Base-by-base conservation (phyloP, 2,113 vertebrate species). In the Halichoeres trimaculatus region DNA sequence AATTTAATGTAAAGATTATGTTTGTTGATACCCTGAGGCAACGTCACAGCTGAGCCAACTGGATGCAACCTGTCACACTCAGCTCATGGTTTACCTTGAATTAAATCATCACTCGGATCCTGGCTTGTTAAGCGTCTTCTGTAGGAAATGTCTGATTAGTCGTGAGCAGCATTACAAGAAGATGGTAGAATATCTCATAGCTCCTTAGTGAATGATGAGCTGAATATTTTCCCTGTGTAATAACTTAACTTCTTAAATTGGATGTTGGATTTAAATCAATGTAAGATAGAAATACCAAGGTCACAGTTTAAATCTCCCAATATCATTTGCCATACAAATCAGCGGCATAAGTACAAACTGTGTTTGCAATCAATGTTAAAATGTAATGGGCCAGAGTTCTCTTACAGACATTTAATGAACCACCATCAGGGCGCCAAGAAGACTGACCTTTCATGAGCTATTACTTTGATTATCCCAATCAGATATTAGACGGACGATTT, bases 11-110 rank as follows among this genome's bases (percentile, higher is more conserved):
- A 35, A 26, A 53, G 7, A 41, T 55, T 23, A 40, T 41, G 1
- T 77, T 50, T 62, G 47, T 59, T 30, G 10, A 41, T 52, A 26
- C 34, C 57, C 47, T 36, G 6, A 48, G 60, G 40, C 53, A 19
- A 10, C 26, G 40, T 23, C 53, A 60, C 22, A 26, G 14, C 24
- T 48, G 64, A 74, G 57, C 20, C 40, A 57, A 81, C 23, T 59
- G 43, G 61, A 72, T 14, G 1, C 34, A 17, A 23, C 9, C 47
- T 48, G 41, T 41, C 40, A 0, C 22, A 5, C 23, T 34, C 51
- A 12, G 34, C 72, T 76, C 19, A 64, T 10, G 22, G 61, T 35
- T 61, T 17, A 72, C 74, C 57, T 61, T 58, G 43, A 40, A 67
- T 22, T 55, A 59, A 48, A 1, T 53, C 48, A 59, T 65, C 57